phyloP scores from a whole-genome alignment of 2,888 invertebrate species.

The Seladonia tumulorum region DNA sequence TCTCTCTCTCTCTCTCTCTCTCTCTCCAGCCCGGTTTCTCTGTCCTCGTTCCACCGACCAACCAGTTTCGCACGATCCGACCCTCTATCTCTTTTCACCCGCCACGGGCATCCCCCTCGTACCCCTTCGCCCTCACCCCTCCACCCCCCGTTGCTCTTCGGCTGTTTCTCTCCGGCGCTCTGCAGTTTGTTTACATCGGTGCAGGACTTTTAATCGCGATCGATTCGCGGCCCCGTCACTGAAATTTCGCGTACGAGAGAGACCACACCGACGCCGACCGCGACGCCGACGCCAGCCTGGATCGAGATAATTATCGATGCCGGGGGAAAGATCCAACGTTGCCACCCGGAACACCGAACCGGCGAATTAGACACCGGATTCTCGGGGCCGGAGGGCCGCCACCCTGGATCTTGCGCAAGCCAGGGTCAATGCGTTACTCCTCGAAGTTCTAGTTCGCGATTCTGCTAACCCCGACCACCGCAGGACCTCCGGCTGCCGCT shows the following conservation, averaged over 20 bases:
- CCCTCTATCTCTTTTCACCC: conserved; percentile 47
- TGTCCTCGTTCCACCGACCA: conserved; percentile 19
- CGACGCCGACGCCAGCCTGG: too few species aligned
- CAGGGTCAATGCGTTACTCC: conserved; percentile 60
- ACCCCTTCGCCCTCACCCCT: conserved; percentile 33
- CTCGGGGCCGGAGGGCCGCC: background rate
- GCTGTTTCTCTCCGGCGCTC: conserved; percentile 64
- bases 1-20: conserved; percentile 21
- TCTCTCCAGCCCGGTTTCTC: background rate
- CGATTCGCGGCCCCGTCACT: conserved; percentile 68
- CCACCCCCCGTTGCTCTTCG: conserved; percentile 39
- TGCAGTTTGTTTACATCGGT: conserved; percentile 81
- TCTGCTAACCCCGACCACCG: background rate
- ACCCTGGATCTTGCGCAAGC: conserved; percentile 45
- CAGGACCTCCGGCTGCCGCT: background rate
- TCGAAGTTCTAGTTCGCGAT: conserved; percentile 68
- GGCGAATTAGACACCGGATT: background rate
- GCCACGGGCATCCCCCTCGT: conserved; percentile 20
- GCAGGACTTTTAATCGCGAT: conserved; percentile 79
- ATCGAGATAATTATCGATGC: conserved; percentile 5
- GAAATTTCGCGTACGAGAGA: conserved; percentile 25
- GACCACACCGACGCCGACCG: background rate
- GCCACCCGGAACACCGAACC: background rate
- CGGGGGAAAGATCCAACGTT: background rate
- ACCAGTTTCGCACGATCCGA: background rate